Base-by-base conservation (phyloP, 23 tunicate genomes). In the Phallusia fumigata region DNA sequence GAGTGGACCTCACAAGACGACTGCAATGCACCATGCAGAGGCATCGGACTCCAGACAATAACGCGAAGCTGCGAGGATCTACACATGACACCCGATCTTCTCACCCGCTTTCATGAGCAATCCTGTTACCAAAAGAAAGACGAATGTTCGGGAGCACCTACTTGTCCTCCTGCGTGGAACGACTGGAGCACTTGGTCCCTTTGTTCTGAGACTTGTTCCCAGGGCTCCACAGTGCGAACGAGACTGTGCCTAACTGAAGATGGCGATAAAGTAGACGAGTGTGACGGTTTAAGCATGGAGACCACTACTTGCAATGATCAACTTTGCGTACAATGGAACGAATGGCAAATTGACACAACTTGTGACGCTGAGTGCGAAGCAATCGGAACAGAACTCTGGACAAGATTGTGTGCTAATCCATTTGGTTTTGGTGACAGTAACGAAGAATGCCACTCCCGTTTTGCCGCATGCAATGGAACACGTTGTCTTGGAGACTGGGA, bases 141-240 rank as follows among this genome's bases (percentile, higher is more conserved):
- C 31, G 16, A 32, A 21, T 83, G 86, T 47, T 30, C 32, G 21
- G 86, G 86, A 32, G 26, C 80, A 11, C 86, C 86, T 28, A 47
- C 75, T 15, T 83, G 86, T 75, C 86, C 86, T 33, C 86, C 86
- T 18, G 11, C 35, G 35, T 83, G 86, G 86, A 44, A 19, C 33
- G 65, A 73, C 18, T 83, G 86, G 86, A n/a, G 26, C 22, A 21
- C 44, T 35, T 83, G 79, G 79, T 83, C 86, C 12, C 10, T 11
- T 12, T 83, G 86, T 49, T 83, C 80, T 33, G 79, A 83, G 36
- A 12, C 79, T 12, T 83, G 86, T 35, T n/a, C 86, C 24, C 21
- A n/a, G 18, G 86, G 86, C 19, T 21, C 30, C n/a, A 73, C 22
- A 52, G 13, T 26, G 76, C 40, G 74, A 31, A 30, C 19, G 34